Percentiles rank a stretch among this genome's conserved stretches.
Evolutionary conservation across 1,140 invertebrate genomes (phyloP).

Genomic region (Lepidurus apus): DNA sequence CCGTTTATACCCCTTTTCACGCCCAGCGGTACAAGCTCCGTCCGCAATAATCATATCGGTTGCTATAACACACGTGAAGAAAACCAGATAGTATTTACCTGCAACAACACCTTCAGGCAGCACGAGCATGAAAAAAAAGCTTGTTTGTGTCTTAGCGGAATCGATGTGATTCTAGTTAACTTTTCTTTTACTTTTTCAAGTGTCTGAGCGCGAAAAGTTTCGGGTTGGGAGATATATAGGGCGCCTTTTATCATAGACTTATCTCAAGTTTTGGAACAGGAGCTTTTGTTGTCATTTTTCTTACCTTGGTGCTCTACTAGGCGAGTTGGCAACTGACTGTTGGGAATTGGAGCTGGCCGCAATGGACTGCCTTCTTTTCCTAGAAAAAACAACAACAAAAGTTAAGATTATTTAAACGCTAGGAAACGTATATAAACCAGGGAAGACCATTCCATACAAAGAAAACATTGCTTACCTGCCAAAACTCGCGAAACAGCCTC

Average conservation of each 20-base stretch:
- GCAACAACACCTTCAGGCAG: background rate
- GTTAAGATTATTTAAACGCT: background rate
- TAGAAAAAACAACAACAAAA: constrained; percentile 27
- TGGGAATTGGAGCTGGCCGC: constrained; percentile 27
- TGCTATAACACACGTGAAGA: background rate
- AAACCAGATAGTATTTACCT: background rate
- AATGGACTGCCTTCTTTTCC: constrained; percentile 24
- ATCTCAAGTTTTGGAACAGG: constrained; percentile 21
- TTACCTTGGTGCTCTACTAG: constrained; percentile 20
- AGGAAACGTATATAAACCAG: background rate
- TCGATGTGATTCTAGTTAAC: constrained; percentile 19
- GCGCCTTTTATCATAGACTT: constrained; percentile 14
- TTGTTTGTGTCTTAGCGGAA: background rate
- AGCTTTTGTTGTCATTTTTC: constrained; percentile 1
- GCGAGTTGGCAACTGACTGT: constrained; percentile 26
- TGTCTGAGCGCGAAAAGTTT: background rate
- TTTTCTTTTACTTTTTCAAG: background rate
- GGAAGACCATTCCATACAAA: background rate
- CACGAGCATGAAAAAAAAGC: background rate
- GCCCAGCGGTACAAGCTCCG: background rate
- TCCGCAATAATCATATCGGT: background rate
- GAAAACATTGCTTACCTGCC: constrained; percentile 37
- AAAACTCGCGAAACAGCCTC: constrained; percentile 40
- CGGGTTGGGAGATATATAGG: background rate
- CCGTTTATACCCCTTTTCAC: background rate